Percentiles rank a stretch among this genome's conserved stretches.
These are phyloP conservation scores for Trinectes maculatus DNA, from an alignment of 2,113 vertebrate genomes.

Conservation along the genomic window DNA sequence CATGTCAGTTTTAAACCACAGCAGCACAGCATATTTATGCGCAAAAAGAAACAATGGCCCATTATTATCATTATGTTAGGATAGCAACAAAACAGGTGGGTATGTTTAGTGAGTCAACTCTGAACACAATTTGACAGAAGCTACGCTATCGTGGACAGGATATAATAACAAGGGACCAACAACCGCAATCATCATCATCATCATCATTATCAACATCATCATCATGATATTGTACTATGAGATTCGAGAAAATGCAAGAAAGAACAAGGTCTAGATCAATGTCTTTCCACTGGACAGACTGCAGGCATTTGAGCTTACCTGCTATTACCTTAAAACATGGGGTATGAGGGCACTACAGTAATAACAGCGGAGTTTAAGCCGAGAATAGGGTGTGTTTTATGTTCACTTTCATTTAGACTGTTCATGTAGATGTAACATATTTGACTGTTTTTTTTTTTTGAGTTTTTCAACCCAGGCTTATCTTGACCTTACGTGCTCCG, in stretches of 20 bases:
- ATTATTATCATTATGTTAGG: constrained; percentile 34
- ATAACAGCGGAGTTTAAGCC: neutral
- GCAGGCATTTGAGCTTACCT: constrained; percentile 36
- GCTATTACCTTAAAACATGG: constrained; percentile 28
- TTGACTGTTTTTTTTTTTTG: constrained; percentile 18
- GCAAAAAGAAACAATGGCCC: constrained; percentile 28
- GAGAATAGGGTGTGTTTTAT: neutral
- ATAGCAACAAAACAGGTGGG: constrained; percentile 37
- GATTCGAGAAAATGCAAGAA: constrained; percentile 38
- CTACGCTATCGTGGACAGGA: constrained; percentile 16
- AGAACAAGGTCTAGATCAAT: constrained; percentile 18
- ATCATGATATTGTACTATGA: constrained; percentile 23
- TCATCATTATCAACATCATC: constrained; percentile 13
- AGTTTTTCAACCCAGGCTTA: constrained; percentile 87
- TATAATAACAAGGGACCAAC: constrained; percentile 21
- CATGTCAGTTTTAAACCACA: constrained; percentile 49
- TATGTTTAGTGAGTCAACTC: constrained; percentile 40
- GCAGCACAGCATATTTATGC: constrained; percentile 47
- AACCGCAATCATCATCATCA: constrained; percentile 16
- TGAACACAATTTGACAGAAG: constrained; percentile 45
- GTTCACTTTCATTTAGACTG: constrained; percentile 4
- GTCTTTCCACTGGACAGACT: constrained; percentile 24
- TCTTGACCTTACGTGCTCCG: constrained; percentile 97
- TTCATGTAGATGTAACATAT: neutral
- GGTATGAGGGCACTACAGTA: constrained; percentile 6